A percentile compares a stretch with the other conserved stretches of the same genome.
Evolutionary conservation across 2,113 vertebrate genomes (phyloP).

Genomic region (Embiotoca jacksoni): DNA sequence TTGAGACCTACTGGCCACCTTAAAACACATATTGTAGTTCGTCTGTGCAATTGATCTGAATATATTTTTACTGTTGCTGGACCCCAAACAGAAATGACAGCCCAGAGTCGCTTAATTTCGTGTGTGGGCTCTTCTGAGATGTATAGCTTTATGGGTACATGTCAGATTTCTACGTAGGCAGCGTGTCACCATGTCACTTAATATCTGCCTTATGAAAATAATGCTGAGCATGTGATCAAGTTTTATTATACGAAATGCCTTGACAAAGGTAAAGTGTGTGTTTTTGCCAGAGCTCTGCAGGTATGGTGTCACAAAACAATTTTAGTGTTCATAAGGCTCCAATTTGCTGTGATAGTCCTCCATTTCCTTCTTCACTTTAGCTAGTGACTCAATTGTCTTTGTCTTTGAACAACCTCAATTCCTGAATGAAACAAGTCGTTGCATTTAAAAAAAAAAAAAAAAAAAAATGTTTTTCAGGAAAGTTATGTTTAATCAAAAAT

Average conservation of each 20-base stretch:
- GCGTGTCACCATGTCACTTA: not conserved
- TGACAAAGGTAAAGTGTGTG: not conserved
- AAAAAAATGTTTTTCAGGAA: no score
- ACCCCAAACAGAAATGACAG: not conserved
- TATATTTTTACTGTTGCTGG: not conserved
- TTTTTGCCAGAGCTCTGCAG: no score
- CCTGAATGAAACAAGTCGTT: not conserved
- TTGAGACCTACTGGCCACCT: not conserved
- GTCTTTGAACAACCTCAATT: not conserved
- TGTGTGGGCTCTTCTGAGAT: not conserved
- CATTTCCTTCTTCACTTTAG: not conserved
- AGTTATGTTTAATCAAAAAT: not conserved
- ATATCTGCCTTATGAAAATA: slow-evolving; percentile 17
- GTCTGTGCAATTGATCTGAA: not conserved
- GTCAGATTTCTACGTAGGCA: slow-evolving; percentile 19
- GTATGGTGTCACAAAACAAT: no score
- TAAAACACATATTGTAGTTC: not conserved
- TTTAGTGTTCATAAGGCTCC: not conserved
- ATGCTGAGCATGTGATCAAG: not conserved
- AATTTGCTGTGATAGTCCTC: not conserved
- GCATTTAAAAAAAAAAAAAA: no score
- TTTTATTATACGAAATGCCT: not conserved
- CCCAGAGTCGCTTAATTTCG: not conserved
- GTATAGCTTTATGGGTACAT: slow-evolving; percentile 8
- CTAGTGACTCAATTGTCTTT: not conserved